phyloP scores from a whole-genome alignment of 2,113 vertebrate genomes.

The Rhodinocichla rosea region DNA sequence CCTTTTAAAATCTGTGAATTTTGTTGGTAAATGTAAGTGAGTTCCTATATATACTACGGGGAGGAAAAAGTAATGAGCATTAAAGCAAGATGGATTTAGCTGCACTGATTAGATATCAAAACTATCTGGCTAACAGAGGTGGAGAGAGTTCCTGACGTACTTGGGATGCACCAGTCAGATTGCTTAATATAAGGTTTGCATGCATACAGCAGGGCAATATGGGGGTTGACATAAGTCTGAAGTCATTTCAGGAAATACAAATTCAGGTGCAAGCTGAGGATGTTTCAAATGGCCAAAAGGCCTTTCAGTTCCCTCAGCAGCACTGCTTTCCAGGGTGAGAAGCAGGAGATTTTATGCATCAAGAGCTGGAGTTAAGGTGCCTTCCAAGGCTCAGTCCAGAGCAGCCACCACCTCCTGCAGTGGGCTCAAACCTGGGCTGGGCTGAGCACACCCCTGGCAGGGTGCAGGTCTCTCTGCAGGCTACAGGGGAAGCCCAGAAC shows the following conservation, averaged over 20 bases:
- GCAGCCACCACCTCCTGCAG: no score
- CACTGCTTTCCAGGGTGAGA: background rate
- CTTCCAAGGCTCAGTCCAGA: background rate
- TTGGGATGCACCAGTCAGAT: background rate
- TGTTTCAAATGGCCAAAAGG: background rate
- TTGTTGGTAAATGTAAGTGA: background rate
- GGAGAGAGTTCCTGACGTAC: background rate
- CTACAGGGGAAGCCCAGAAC: background rate
- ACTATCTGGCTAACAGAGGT: background rate
- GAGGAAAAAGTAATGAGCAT: background rate
- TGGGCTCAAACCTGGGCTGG: background rate
- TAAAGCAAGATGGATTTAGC: background rate
- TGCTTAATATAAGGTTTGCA: background rate
- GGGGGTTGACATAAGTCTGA: background rate
- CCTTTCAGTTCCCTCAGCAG: background rate
- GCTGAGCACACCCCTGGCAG: rapidly evolving
- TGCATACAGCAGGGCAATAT: background rate
- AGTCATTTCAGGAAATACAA: rapidly evolving
- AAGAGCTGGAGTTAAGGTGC: background rate
- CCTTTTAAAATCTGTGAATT: background rate
- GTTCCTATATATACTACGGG: background rate
- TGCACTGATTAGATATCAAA: background rate
- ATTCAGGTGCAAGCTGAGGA: background rate
- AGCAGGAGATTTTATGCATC: background rate
- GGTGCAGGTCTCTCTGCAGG: rapidly evolving